phyloP scores from a whole-genome alignment of 1,140 invertebrate genomes.

The Cydia strobilella region DNA sequence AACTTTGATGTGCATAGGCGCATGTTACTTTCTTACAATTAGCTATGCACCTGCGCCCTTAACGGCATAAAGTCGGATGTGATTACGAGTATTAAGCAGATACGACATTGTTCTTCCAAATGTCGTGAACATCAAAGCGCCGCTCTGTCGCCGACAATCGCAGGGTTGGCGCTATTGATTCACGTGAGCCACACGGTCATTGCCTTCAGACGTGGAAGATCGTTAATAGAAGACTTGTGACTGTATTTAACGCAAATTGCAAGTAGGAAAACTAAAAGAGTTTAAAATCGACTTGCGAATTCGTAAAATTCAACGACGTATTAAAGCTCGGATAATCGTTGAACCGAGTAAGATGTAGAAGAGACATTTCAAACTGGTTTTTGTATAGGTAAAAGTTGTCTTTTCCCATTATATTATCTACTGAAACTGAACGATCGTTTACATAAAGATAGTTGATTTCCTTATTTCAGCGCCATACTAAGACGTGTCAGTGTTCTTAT shows the following conservation, averaged over 20 bases:
- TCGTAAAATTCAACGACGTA: no score
- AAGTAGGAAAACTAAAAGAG: neutral
- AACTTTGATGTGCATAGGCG: neutral
- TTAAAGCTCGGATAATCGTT: no score
- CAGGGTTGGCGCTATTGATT: conserved; percentile 27
- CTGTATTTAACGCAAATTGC: conserved; percentile 7
- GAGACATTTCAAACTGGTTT: no score
- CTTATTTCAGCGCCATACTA: neutral
- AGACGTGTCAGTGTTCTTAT: neutral
- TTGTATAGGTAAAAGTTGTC: no score
- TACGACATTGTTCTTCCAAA: neutral
- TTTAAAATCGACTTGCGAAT: no score
- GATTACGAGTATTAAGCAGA: neutral
- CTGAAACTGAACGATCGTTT: no score
- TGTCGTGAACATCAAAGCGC: conserved; percentile 1
- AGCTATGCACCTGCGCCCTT: neutral
- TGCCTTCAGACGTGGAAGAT: neutral
- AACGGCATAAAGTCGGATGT: neutral
- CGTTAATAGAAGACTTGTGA: neutral
- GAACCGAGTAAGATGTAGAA: no score
- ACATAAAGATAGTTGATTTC: no score
- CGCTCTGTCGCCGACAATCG: conserved; percentile 27
- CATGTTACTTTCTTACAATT: neutral
- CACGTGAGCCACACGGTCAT: neutral
- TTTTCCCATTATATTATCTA: no score